Evolutionary conservation across 2,797 vertebrate species (phyloP), one percentile per base, ranked within the genome.

Genomic region (Silurus lanzhouensis): DNA sequence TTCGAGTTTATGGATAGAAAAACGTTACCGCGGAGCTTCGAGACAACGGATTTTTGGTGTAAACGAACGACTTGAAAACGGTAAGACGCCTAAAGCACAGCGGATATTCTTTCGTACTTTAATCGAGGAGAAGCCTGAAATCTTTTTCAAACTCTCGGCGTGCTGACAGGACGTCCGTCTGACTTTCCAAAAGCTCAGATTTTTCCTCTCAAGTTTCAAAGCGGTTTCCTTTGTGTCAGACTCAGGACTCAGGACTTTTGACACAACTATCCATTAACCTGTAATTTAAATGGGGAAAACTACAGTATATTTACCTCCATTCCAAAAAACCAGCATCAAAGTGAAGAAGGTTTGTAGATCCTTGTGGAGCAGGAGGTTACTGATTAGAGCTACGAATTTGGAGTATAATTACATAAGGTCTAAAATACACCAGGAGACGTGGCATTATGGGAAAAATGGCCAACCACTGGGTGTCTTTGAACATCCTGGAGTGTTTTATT

Each of bases 321-420:
- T 84, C 70, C 57, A 61, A n/a, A 5, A 55, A 68, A 81, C 86
- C 86, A 84, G 86, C 86, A 74, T 66, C 55, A 64, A 75, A 19
- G 15, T 75, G 3, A 64, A 15, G 63, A 58, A 75, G 52, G 38
- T 60, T 44, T 5, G 10, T 38, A 9, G 60, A 31, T 22, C 10
- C 2, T 44, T 38, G 38, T 61, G 12, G 38, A 5, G 15, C 61
- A 14, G 12, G 19, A 20, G 19, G 46, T 17, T 72, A 22, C 25
- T 72, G 78, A 64, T 46, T 46, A 58, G 17, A 48, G 6, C 6
- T 25, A 46, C 67, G 64, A 25, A 44, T 38, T 78, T n/a, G 9
- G 17, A 5, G 17, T 60, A 20, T 58, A 58, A 77, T 31, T 25
- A 15, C n/a, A 15, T 75, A 57, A 27, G 72, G 72, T 27, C 5